Conservation (phyloP, 2,797 vertebrate genomes). For the Pampus argenteus region DNA sequence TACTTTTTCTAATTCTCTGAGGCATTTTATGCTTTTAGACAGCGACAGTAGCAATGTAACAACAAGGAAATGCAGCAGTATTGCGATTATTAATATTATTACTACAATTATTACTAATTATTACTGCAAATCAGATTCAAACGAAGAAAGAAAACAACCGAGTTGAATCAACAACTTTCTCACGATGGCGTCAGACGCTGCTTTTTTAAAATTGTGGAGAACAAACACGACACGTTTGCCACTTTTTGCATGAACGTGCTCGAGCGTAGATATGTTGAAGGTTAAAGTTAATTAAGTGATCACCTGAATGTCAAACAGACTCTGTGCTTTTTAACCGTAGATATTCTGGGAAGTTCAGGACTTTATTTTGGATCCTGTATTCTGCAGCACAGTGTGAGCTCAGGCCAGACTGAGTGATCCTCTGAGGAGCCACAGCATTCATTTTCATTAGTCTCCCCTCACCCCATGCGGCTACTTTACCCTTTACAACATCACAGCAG, state of each 20-base stretch:
- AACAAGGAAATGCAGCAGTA: neutral
- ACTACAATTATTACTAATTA: too few relatives aligned
- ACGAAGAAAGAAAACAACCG: neutral
- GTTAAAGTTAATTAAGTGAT: conserved; percentile 11
- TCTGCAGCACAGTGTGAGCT: conserved; percentile 13
- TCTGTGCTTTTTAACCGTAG: neutral
- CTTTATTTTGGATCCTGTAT: conserved; percentile 24
- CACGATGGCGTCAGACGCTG: too few relatives aligned
- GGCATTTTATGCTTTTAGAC: too few relatives aligned
- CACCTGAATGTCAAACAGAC: neutral
- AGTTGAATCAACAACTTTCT: neutral
- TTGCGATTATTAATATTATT: too few relatives aligned
- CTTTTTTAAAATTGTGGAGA: too few relatives aligned
- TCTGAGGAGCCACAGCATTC: conserved; percentile 40
- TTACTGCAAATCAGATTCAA: neutral
- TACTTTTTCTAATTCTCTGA: neutral
- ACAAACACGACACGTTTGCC: too few relatives aligned
- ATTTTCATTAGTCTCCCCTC: conserved; percentile 50
- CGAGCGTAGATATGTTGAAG: too few relatives aligned
- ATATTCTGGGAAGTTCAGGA: conserved; percentile 15
- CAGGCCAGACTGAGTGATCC: conserved; percentile 8
- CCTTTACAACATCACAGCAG: conserved; percentile 73
- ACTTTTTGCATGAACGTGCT: too few relatives aligned
- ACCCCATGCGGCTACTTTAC: conserved; percentile 55
- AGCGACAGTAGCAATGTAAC: neutral